Percentiles rank a stretch among this genome's conserved stretches.
These are phyloP conservation scores for Lithobius niger DNA, from an alignment of 1,140 invertebrate genomes.

Conservation along the genomic window DNA sequence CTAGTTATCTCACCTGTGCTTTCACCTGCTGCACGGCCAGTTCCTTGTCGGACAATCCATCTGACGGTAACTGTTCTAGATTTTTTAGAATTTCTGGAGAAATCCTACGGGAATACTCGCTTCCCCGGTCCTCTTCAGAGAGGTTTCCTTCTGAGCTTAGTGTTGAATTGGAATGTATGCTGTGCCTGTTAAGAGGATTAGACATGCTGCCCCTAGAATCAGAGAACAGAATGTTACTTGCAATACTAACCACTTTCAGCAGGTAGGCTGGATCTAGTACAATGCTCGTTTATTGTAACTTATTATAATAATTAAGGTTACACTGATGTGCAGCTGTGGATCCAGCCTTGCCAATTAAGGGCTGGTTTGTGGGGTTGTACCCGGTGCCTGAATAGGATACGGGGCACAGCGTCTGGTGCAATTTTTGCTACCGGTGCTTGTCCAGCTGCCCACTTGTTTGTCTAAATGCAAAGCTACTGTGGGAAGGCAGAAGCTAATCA, in stretches of 20 bases:
- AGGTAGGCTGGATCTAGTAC: conserved; percentile 14
- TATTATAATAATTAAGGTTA: no score
- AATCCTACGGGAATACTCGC: conserved; percentile 49
- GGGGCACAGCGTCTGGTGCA: no score
- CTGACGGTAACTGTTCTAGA: conserved; percentile 26
- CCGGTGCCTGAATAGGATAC: no score
- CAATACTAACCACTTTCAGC: conserved; percentile 3
- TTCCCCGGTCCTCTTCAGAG: conserved; percentile 53
- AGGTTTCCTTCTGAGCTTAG: conserved; percentile 32
- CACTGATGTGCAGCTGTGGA: no score
- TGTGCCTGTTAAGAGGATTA: conserved; percentile 32
- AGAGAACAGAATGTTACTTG: conserved; percentile 35
- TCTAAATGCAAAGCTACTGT: no score
- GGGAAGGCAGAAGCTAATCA: no score
- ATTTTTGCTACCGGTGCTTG: no score
- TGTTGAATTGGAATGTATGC: conserved; percentile 27
- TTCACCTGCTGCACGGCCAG: neutral
- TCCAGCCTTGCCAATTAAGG: no score
- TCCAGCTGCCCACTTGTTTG: no score
- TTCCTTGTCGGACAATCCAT: conserved; percentile 31
- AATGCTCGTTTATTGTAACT: neutral
- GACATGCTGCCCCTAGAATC: conserved; percentile 47
- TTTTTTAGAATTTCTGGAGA: conserved; percentile 51
- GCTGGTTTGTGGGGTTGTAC: no score
- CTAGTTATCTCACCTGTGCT: neutral